phyloP scores from a whole-genome alignment of 2,113 vertebrate genomes.

The Telmatochromis sp. region DNA sequence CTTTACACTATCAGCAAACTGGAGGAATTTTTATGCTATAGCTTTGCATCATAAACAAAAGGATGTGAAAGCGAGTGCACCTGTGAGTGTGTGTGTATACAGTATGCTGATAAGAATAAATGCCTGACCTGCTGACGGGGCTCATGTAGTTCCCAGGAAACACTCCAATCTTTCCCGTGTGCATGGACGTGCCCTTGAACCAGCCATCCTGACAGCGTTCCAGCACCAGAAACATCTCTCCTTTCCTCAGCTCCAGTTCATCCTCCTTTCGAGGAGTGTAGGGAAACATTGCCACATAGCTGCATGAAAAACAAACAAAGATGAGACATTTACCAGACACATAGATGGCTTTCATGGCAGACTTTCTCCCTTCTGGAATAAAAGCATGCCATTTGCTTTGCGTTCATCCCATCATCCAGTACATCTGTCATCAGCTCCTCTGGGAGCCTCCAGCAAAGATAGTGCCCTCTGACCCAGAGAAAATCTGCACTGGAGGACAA shows the following conservation, averaged over 20 bases:
- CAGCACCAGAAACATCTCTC: conserved; percentile 96
- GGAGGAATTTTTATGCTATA: not conserved
- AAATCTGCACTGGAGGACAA: conserved; percentile 19
- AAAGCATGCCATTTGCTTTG: not conserved
- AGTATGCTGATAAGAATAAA: not conserved
- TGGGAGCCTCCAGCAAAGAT: conserved; percentile 5
- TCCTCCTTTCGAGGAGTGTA: conserved; percentile 94
- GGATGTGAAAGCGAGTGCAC: not conserved
- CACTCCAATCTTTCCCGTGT: conserved; percentile 94
- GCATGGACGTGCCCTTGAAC: conserved; percentile 99
- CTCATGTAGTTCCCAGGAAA: conserved; percentile 99
- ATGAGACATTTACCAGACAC: not conserved
- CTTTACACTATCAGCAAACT: not conserved
- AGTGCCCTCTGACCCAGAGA: conserved; percentile 16
- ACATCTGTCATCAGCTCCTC: conserved; percentile 12
- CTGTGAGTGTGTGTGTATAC: not conserved
- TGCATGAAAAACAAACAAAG: not conserved
- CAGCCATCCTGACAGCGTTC: conserved; percentile 98
- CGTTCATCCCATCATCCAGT: not conserved
- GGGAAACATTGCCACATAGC: conserved; percentile 88
- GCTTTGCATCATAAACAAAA: not conserved
- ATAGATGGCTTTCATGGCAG: not conserved
- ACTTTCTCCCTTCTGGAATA: not conserved
- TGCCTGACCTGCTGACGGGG: conserved; percentile 81
- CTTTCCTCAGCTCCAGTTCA: conserved; percentile 92